Conservation (phyloP, 2,888 invertebrate species). For the Aromia moschata region DNA sequence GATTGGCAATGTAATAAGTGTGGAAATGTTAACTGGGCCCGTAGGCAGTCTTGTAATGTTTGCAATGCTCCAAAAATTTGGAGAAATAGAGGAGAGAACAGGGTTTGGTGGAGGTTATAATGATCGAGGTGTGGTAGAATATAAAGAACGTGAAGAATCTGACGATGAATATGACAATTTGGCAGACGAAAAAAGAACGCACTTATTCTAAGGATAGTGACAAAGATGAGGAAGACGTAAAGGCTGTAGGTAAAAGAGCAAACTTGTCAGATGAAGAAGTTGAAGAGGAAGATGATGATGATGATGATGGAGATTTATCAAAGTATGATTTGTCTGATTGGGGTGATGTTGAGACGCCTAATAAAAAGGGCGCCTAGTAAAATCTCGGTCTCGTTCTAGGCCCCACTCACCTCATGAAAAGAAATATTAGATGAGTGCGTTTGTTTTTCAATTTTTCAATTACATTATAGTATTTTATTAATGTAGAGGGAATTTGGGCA, state of each 20-base stretch:
- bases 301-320: slow-evolving; percentile 67
- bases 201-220: slow-evolving; percentile 26
- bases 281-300: slow-evolving; percentile 66
- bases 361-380: slow-evolving; percentile 45
- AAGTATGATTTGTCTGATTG: slow-evolving; percentile 69
- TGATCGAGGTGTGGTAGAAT: slow-evolving; percentile 95
- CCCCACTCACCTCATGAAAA: slow-evolving; percentile 14
- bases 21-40: slow-evolving; percentile 99
- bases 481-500: too few species aligned
- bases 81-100: slow-evolving; percentile 85
- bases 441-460: slow-evolving; percentile 6
- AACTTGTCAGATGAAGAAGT: slow-evolving; percentile 60
- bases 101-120: slow-evolving; percentile 93
- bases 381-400: slow-evolving; percentile 42
- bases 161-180: slow-evolving; percentile 94
- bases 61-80: slow-evolving; percentile 98
- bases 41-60: slow-evolving; percentile 95
- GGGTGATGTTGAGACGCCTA: slow-evolving; percentile 59
- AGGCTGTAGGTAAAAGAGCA: slow-evolving; percentile 21
- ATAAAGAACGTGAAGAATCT: slow-evolving; percentile 83
- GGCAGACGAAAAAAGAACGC: slow-evolving; percentile 58
- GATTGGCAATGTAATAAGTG: slow-evolving; percentile 99
- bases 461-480: too few species aligned
- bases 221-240: slow-evolving; percentile 33
- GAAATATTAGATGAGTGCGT: slow-evolving; percentile 8